Percentiles rank a stretch among this genome's conserved stretches.
phyloP scores from a whole-genome alignment of 2,888 invertebrate genomes.

The Rugalucina vietnamica region DNA sequence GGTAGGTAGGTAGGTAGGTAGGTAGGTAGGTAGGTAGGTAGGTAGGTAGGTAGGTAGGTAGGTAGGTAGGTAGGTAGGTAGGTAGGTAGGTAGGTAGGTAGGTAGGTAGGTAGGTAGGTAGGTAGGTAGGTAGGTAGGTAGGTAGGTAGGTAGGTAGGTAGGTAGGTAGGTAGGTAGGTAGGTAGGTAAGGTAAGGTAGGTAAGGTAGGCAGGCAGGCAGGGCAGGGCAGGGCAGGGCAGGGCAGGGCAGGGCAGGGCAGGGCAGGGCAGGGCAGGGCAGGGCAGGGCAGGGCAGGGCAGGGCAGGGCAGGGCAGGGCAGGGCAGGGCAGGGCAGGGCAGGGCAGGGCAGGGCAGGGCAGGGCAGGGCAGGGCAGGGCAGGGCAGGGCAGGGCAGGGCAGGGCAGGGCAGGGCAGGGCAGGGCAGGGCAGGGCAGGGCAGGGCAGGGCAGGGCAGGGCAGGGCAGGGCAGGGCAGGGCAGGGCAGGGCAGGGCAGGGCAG shows the following conservation, averaged over 20 bases:
- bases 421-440: neutral
- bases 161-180: constrained; percentile 36
- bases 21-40: too few species aligned
- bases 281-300: constrained; percentile 26
- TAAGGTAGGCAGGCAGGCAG: constrained; percentile 37
- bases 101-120: constrained; percentile 35
- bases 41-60: constrained; percentile 43
- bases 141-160: constrained; percentile 38
- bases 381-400: neutral
- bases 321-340: constrained; percentile 11
- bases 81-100: constrained; percentile 37
- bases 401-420: neutral
- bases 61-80: constrained; percentile 44
- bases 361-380: constrained; percentile 11
- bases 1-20: too few species aligned
- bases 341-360: constrained; percentile 26
- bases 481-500: neutral
- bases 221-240: constrained; percentile 30
- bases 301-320: constrained; percentile 16
- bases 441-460: neutral
- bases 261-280: constrained; percentile 33
- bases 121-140: constrained; percentile 22
- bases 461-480: neutral
- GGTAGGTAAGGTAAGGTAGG: constrained; percentile 36
- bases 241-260: constrained; percentile 31